phyloP scores from a whole-genome alignment of 2,888 invertebrate species.

The Scelioninae gen. 2 region DNA sequence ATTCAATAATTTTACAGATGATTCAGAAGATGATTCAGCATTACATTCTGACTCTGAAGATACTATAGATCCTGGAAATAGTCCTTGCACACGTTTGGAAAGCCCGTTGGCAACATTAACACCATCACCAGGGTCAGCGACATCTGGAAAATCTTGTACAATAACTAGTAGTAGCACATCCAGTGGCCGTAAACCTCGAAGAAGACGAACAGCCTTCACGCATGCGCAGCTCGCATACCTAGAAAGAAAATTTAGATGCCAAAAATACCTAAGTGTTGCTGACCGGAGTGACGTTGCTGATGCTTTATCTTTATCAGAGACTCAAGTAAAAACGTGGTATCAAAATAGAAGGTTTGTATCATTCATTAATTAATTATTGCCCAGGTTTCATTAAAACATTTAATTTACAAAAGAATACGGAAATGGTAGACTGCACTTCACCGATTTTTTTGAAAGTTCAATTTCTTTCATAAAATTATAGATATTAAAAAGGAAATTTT shows the following conservation, averaged over 20 bases:
- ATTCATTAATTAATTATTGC: background rate
- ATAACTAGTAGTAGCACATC: slow-evolving; percentile 71
- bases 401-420: no score
- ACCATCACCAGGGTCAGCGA: slow-evolving; percentile 68
- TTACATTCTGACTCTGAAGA: slow-evolving; percentile 74
- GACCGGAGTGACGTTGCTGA: slow-evolving; percentile 95
- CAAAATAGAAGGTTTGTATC: slow-evolving; percentile 86
- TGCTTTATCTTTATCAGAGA: slow-evolving; percentile 91
- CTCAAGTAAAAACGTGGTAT: slow-evolving; percentile 89
- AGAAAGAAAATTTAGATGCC: slow-evolving; percentile 93
- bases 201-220: slow-evolving; percentile 93
- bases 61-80: slow-evolving; percentile 74
- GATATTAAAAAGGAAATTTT: no score
- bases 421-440: no score
- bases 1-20: slow-evolving; percentile 63
- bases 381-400: no score
- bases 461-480: no score
- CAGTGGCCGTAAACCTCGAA: slow-evolving; percentile 85
- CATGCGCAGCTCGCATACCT: slow-evolving; percentile 94
- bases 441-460: no score
- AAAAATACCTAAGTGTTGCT: slow-evolving; percentile 95
- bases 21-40: slow-evolving; percentile 73
- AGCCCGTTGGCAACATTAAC: slow-evolving; percentile 69
- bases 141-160: slow-evolving; percentile 63
- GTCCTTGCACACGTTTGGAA: slow-evolving; percentile 71